Percentiles rank a stretch among this genome's conserved stretches.
Evolutionary conservation across 2,888 invertebrate genomes (phyloP).

Genomic region (Apodemia mormo): DNA sequence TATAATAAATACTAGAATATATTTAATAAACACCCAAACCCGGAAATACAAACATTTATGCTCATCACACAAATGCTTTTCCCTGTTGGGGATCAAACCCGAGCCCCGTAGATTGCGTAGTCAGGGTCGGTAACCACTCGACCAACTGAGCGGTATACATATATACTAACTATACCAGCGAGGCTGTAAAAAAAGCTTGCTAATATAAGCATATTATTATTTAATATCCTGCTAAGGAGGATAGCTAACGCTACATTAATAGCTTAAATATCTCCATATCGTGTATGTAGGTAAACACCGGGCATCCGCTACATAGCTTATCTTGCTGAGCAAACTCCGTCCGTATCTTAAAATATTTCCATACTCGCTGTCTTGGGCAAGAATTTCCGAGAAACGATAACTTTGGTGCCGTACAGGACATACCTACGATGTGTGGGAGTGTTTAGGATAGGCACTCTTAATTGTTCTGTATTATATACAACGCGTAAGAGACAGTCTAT

Average conservation of each 20-base stretch:
- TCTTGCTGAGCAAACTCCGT: conserved; percentile 65
- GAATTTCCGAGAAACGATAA: conserved; percentile 60
- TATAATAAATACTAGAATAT: too few relatives aligned
- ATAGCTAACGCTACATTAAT: conserved; percentile 23
- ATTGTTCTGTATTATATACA: neutral
- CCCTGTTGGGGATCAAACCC: too few relatives aligned
- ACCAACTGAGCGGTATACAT: too few relatives aligned
- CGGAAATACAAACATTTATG: too few relatives aligned
- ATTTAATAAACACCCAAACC: too few relatives aligned
- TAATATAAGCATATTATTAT: conserved; percentile 1
- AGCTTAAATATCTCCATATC: conserved; percentile 30
- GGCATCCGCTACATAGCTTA: conserved; percentile 68
- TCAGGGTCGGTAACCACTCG: too few relatives aligned
- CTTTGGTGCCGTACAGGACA: conserved; percentile 21
- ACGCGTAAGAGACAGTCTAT: too few relatives aligned
- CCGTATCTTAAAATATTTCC: conserved; percentile 75
- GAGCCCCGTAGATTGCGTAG: too few relatives aligned
- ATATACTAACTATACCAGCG: neutral
- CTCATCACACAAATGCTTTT: too few relatives aligned
- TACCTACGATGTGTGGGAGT: neutral
- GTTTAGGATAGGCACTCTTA: neutral
- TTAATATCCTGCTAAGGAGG: conserved; percentile 9
- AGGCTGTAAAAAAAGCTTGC: neutral
- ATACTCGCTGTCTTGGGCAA: conserved; percentile 55
- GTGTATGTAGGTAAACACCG: conserved; percentile 43